These are phyloP conservation scores for Babyrousa celebensis DNA, from an alignment of 2,797 vertebrate species.

Conservation along the genomic window DNA sequence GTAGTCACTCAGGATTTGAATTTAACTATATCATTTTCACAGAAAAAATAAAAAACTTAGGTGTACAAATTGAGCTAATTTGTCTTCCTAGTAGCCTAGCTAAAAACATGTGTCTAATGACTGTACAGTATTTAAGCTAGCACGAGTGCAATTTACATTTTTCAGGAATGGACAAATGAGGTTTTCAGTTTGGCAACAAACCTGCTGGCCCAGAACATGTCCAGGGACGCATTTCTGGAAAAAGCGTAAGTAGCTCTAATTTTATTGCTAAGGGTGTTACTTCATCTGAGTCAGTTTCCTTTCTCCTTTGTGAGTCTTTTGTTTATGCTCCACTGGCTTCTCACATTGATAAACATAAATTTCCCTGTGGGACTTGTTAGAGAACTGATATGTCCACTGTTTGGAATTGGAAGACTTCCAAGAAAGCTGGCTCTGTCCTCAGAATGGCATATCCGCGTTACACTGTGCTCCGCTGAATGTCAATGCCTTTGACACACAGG, in stretches of 20 bases:
- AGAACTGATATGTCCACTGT: constrained; percentile 73
- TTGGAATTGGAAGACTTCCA: constrained; percentile 63
- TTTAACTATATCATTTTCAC: constrained; percentile 71
- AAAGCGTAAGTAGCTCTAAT: constrained; percentile 95
- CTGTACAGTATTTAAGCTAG: constrained; percentile 76
- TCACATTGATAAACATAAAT: constrained; percentile 87
- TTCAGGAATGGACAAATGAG: constrained; percentile 98
- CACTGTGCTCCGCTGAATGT: background rate
- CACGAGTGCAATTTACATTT: constrained; percentile 86
- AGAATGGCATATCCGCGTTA: background rate
- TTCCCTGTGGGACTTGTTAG: constrained; percentile 84
- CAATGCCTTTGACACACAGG: background rate
- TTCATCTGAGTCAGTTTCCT: constrained; percentile 89
- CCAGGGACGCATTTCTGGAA: constrained; percentile 97
- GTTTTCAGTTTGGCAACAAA: constrained; percentile 98
- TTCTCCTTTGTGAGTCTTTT: constrained; percentile 86
- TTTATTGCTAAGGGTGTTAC: constrained; percentile 84
- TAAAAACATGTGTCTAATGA: constrained; percentile 74
- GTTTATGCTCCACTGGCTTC: constrained; percentile 86
- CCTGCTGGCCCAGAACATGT: constrained; percentile 98
- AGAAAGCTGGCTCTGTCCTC: constrained; percentile 6
- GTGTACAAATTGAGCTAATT: constrained; percentile 42
- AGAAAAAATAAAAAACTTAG: background rate
- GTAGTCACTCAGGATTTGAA: constrained; percentile 44
- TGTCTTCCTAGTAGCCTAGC: constrained; percentile 71